Base-by-base conservation (phyloP, 2,113 vertebrate genomes). In the Prionailurus viverrinus region DNA sequence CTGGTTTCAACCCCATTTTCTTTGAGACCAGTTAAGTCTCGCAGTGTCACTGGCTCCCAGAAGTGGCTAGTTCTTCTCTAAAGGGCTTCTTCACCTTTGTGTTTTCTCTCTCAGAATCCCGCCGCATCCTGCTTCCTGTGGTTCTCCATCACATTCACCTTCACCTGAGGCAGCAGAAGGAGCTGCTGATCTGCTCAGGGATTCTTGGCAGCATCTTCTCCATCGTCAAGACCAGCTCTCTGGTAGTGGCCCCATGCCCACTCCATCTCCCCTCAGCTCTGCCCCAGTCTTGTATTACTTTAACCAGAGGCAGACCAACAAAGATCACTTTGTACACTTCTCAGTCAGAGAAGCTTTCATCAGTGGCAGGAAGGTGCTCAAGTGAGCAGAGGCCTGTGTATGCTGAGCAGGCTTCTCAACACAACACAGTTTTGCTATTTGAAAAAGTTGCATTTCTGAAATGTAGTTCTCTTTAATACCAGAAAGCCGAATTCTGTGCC, bases 131-230 rank as follows among this genome's bases (percentile, higher is more conserved):
- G 73, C 99, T 99, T 18, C 99, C 99, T 16, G 99, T 99, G 74
- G 99, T 99, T 66, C 99, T 99, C 8, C 99, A 99, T 98, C 99
- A 99, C 98, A 99, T 99, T 97, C 99, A 99, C 98, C 99, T 99
- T 65, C 99, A 99, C 96, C 99, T 99, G 82, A 99, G 99, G 61
- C 99, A 99, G 98, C 99, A 99, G 99, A 99, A 99, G 88, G 99
- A 99, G 98, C 99, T 99, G 65, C 99, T 99, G 4, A 99, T 99
- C 98, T 99, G 99, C 98, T 99, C 99, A 78, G 99, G 99, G 69
- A 99, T 99, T 93, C 99, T 99, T 84, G 99, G 99, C 99, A 99
- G 99, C 96, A 99, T 99, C 95, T 99, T 99, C 99, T 99, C 99
- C 74, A 99, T 99, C 68, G 99, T 99, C 98, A 99, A 99, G 98